Evolutionary conservation across 2,888 invertebrate genomes (phyloP), one percentile per base, ranked within the genome.

Genomic region (Polietes domitor): DNA sequence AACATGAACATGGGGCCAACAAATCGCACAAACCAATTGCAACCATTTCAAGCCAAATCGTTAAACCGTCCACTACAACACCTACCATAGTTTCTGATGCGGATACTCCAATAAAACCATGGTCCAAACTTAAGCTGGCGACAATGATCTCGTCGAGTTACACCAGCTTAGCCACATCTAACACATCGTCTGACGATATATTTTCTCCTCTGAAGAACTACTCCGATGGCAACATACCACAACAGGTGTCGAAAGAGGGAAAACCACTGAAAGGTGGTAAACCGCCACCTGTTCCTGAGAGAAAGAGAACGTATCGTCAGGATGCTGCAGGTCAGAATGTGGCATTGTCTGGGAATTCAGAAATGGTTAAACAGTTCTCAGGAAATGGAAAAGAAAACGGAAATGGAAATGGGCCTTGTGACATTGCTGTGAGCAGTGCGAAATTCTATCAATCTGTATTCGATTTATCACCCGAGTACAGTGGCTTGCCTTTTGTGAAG

Each of bases 381-480:
- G 63, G 50, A 19, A 72, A 41, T 1, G 47, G 41, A 41, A 41
- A 32, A 5, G 32, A 7, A 7, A 32, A 32, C 32, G 32, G 32
- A 32, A 32, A 32, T 32, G 32, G 37, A 10, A 83, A 53, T 24
- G 61, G 50, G 5, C 26, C 24, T 1, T 37, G 79, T 55, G 82
- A 82, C 47, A 71, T 75, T 65, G 58, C 79, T 53, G 70, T 68
- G 6, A 86, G 82, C 12, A 86, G 88, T n/a, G 86, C 87, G 87
- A 96, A 96, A 91, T 94, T 95, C 90, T 97, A 97, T 92, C 94
- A 94, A 84, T 97, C 97, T n/a, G 96, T 97, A 72, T 96, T 96
- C 88, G 97, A 97, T 91, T 92, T 97, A 43, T 97, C 97, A 9
- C 97, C 97, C 0, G 97, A 97, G 90, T 97, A 97, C 88, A 96